Evolutionary conservation across 2,888 invertebrate genomes (phyloP), one percentile per base, ranked within the genome.

Genomic region (Chymomyza caudatula): DNA sequence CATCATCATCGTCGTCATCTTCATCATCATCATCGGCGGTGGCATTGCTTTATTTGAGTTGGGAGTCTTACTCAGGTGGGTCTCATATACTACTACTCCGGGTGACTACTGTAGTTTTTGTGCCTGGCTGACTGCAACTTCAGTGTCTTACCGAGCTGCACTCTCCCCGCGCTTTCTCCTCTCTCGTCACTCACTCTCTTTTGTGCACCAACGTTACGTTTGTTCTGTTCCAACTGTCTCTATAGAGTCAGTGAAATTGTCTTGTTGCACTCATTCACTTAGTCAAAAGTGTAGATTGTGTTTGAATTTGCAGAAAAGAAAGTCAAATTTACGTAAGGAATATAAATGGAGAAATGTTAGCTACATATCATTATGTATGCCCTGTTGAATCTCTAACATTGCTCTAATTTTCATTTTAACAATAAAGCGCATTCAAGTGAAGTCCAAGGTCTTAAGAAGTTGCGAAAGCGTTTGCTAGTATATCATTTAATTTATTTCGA

Each of bases 191-290:
- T 44, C 19, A 17, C 47, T 17, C 19, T 15, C 47, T 17, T 13
- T 47, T 47, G 78, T 76, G 83, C 70, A 83, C 72, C 70, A 57
- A 80, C 84, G 81, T 80, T 83, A 80, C 73, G 78, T 73, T 78
- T 51, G 80, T 76, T 80, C 84, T 78, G 80, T 80, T 80, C 77
- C 77, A 73, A 83, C 67, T 78, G 62, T 80, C 74, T 75, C 80
- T 60, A 80, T 65, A 74, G 78, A 80, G 75, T 42, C 76, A 68
- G 63, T 69, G 67, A 3, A 76, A 69, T 63, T 74, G 58, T 64
- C 4, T 6, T 75, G 70, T 47, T 74, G 58, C 52, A 58, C 53
- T 64, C 66, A 64, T 73, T 71, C 65, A 74, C 65, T 74, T 74
- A 77, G 72, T 67, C 72, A 51, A 51, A 51, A 76, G 71, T 63